Conservation (phyloP, 2,113 vertebrate genomes). For the Anser brachyrhynchus region DNA sequence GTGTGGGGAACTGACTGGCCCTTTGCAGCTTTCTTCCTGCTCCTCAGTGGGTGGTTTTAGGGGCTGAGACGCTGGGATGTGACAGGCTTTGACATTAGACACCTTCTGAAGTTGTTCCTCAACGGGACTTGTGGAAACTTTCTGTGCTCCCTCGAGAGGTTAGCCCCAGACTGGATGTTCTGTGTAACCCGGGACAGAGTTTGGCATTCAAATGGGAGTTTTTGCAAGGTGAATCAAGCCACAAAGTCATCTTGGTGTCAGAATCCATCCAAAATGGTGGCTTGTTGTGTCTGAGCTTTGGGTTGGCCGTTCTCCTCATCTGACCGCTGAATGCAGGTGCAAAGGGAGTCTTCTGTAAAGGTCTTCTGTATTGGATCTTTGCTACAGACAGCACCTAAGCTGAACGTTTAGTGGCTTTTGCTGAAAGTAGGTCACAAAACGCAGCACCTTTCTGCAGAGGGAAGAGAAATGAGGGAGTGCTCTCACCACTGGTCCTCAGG, state of each 20-base stretch:
- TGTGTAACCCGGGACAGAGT: not conserved
- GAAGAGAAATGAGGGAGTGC: not conserved
- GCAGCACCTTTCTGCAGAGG: not conserved
- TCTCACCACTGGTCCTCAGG: not conserved
- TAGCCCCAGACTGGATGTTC: not conserved
- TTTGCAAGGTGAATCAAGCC: not conserved
- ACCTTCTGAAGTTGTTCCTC: not conserved
- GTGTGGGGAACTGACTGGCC: not conserved
- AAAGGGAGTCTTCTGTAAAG: not conserved
- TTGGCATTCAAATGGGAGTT: not conserved
- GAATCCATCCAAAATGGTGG: not conserved
- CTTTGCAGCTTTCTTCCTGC: not conserved
- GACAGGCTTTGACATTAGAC: not conserved
- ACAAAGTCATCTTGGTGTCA: not conserved
- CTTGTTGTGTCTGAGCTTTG: not conserved
- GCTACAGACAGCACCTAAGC: not conserved
- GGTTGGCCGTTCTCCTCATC: rapidly evolving
- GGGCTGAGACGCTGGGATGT: not conserved
- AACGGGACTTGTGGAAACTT: not conserved
- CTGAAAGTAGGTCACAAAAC: not conserved
- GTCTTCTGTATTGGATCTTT: not conserved
- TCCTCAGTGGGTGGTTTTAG: not conserved
- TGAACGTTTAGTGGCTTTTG: not conserved
- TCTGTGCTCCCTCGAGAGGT: not conserved
- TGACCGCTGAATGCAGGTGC: not conserved